phyloP scores from a whole-genome alignment of 2,113 vertebrate species.

The Micronisus gabar region DNA sequence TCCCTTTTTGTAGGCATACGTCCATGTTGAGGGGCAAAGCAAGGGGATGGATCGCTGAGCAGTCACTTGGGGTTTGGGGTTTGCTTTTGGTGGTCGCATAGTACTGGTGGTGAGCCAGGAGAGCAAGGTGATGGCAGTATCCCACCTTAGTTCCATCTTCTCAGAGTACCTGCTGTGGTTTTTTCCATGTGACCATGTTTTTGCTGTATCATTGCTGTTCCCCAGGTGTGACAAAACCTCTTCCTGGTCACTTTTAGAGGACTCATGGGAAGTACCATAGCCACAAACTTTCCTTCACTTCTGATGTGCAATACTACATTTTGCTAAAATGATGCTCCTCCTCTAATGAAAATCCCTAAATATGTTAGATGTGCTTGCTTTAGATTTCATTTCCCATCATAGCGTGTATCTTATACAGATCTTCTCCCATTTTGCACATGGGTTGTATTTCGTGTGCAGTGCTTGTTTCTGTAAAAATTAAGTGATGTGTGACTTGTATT shows the following conservation, averaged over 20 bases:
- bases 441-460: background rate
- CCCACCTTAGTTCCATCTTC: background rate
- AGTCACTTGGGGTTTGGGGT: background rate
- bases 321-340: background rate
- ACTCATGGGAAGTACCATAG: background rate
- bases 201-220: slow-evolving; percentile 16
- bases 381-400: accelerated
- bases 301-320: background rate
- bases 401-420: accelerated
- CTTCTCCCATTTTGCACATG: background rate
- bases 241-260: background rate
- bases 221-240: background rate
- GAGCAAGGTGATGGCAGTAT: background rate
- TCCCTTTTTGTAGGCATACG: background rate
- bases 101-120: background rate
- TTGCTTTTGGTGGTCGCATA: background rate
- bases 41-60: background rate
- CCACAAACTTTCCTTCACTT: background rate
- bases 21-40: background rate
- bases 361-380: background rate
- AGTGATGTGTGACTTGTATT: background rate
- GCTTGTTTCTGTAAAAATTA: background rate
- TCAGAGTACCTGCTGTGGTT: background rate
- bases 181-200: background rate
- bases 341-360: background rate